These are phyloP conservation scores for Phyllostomus discolor DNA, from an alignment of 2,113 vertebrate species.

Conservation along the genomic window DNA sequence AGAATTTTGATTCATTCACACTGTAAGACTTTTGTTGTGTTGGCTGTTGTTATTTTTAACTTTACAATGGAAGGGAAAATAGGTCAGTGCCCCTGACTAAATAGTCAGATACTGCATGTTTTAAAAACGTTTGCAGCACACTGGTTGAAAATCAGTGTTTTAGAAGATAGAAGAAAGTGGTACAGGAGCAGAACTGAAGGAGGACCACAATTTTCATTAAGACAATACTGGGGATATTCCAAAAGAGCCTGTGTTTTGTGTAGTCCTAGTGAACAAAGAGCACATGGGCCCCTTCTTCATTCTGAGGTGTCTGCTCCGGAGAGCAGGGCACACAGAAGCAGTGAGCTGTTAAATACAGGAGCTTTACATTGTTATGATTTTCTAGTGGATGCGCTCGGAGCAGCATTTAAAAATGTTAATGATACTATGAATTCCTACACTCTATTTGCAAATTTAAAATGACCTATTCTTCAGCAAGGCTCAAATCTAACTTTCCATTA, in stretches of 20 bases:
- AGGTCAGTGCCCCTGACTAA: not conserved
- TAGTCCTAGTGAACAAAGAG: not conserved
- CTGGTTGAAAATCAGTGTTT: not conserved
- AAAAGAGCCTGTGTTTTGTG: not conserved
- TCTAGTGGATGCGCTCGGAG: constrained; percentile 17
- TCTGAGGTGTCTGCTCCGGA: not conserved
- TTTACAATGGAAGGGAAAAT: not conserved
- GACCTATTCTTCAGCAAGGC: constrained; percentile 1
- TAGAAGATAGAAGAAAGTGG: not conserved
- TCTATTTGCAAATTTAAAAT: constrained; percentile 41
- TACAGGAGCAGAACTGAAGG: not conserved
- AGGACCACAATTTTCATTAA: not conserved
- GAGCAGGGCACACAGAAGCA: not conserved
- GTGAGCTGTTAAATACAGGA: not conserved
- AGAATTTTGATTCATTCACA: not conserved
- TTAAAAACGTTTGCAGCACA: not conserved
- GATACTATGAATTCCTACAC: constrained; percentile 42
- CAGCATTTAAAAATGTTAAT: constrained; percentile 46
- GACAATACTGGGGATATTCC: not conserved
- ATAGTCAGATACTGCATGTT: not conserved
- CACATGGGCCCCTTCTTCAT: not conserved
- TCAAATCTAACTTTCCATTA: constrained; percentile 32
- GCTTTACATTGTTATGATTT: constrained; percentile 1
- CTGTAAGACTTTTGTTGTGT: not conserved
- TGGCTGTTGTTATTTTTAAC: not conserved